Conservation (phyloP, 1,140 invertebrate genomes). For the Drosophila hydei region DNA sequence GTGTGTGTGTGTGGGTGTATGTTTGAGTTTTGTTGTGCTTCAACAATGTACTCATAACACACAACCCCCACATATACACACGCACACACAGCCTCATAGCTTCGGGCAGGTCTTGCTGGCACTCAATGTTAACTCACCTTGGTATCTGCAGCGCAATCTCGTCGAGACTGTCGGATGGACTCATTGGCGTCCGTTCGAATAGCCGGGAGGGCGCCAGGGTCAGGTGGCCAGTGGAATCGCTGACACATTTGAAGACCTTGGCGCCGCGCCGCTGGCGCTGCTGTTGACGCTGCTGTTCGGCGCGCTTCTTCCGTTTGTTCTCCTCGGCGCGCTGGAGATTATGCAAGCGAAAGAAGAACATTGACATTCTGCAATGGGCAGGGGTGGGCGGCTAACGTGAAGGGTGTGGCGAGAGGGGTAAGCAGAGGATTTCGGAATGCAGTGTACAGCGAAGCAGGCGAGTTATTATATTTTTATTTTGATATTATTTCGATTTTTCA, state of each 20-base stretch:
- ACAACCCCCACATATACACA: conserved; percentile 6
- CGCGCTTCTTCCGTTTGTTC: conserved; percentile 86
- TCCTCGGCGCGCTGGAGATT: conserved; percentile 93
- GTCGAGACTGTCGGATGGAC: conserved; percentile 93
- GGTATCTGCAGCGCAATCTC: conserved; percentile 96
- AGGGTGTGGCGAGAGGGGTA: neutral
- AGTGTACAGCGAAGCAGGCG: conserved; percentile 29
- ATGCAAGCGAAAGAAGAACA: conserved; percentile 97
- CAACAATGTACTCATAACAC: conserved; percentile 30
- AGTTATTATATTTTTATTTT: conserved; percentile 10
- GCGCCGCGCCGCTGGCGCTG: conserved; percentile 84
- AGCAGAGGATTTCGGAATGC: neutral
- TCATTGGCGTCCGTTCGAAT: conserved; percentile 92
- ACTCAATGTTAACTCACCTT: conserved; percentile 86
- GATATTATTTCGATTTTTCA: conserved; percentile 10
- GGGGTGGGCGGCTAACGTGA: conserved; percentile 1
- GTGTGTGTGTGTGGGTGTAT: conserved; percentile 3
- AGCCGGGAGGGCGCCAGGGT: conserved; percentile 90
- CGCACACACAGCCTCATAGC: neutral
- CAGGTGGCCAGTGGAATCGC: conserved; percentile 84
- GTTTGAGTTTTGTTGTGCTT: conserved; percentile 17
- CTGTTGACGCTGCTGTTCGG: conserved; percentile 85
- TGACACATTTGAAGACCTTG: conserved; percentile 84
- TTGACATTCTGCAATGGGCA: conserved; percentile 89
- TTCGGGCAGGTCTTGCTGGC: neutral